phyloP scores from a whole-genome alignment of 2,113 vertebrate genomes.

The Gallinago undulata region DNA sequence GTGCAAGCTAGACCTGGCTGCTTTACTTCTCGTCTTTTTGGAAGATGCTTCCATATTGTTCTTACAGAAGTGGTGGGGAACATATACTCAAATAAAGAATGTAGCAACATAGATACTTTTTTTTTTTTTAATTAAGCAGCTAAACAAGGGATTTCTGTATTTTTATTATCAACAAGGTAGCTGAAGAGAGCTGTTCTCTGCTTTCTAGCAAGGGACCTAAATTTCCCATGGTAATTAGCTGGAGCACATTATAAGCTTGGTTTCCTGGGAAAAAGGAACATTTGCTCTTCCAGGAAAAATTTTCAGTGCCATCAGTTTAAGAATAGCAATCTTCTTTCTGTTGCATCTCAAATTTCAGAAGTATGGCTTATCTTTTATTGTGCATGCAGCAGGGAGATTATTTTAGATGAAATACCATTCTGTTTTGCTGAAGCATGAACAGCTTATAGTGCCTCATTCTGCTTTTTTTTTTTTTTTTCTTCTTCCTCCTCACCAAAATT shows the following conservation, averaged over 20 bases:
- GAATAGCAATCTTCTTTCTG: constrained; percentile 37
- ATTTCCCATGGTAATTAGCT: neutral
- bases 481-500: neutral
- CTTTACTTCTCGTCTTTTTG: neutral
- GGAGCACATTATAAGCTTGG: neutral
- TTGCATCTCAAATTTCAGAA: constrained; percentile 36
- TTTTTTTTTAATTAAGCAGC: neutral
- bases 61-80: neutral
- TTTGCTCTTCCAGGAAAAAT: constrained; percentile 35
- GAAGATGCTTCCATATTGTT: neutral
- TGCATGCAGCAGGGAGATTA: neutral
- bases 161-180: neutral
- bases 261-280: constrained; percentile 20
- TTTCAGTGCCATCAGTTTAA: constrained; percentile 37
- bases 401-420: constrained; percentile 10
- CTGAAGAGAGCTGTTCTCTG: neutral
- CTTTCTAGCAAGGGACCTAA: neutral
- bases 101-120: neutral
- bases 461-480: neutral
- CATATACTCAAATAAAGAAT: neutral
- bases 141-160: neutral
- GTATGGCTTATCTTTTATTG: neutral
- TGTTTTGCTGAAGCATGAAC: neutral
- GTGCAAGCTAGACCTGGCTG: neutral
- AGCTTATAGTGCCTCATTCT: neutral